Conservation (phyloP, 1,140 invertebrate genomes). For the Berghia stephanieae region DNA sequence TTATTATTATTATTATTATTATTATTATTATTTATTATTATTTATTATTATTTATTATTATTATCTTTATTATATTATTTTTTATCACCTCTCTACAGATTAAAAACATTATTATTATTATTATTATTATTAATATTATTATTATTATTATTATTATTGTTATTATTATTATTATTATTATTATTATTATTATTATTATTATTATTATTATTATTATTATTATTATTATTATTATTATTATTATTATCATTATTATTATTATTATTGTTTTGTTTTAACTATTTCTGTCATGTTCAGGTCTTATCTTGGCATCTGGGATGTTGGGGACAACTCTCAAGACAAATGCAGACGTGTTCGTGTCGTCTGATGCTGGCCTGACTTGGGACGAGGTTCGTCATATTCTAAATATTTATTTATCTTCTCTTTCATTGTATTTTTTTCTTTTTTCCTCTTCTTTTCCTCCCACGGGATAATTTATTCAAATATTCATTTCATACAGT, state of each 20-base stretch:
- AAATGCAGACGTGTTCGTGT: constrained; percentile 80
- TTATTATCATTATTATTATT: too few relatives aligned
- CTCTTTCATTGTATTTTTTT: background rate
- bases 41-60: background rate
- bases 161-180: too few relatives aligned
- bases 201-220: too few relatives aligned
- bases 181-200: too few relatives aligned
- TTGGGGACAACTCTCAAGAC: constrained; percentile 80
- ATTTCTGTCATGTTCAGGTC: constrained; percentile 69
- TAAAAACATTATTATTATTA: too few relatives aligned
- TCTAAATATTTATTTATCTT: background rate
- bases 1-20: background rate
- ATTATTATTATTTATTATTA: background rate
- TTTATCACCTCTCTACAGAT: too few relatives aligned
- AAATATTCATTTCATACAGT: too few relatives aligned
- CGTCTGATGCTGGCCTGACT: constrained; percentile 83
- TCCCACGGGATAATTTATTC: too few relatives aligned
- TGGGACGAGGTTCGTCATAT: constrained; percentile 78
- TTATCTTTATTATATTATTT: background rate
- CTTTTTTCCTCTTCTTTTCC: background rate
- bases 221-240: too few relatives aligned
- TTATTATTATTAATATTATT: background rate
- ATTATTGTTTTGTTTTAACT: too few relatives aligned
- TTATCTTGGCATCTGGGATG: constrained; percentile 83
- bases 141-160: too few relatives aligned